A percentile compares a stretch with the other conserved stretches of the same genome.
phyloP scores from a whole-genome alignment of 2,113 vertebrate species.

The Caranx melampygus region DNA sequence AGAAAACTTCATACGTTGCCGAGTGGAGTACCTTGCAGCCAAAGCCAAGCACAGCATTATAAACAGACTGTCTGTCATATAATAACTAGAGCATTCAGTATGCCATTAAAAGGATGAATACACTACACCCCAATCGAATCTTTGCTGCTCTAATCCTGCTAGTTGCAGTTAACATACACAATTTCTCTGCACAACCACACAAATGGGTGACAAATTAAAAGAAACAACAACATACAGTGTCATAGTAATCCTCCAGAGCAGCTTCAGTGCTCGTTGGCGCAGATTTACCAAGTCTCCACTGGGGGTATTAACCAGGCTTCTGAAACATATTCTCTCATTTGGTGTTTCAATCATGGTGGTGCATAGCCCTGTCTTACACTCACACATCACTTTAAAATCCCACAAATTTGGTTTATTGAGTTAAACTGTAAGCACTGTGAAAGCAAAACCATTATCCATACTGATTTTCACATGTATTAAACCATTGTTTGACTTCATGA shows the following conservation, averaged over 20 bases:
- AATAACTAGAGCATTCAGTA: background rate
- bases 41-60: slow-evolving; percentile 13
- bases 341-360: background rate
- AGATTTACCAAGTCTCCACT: background rate
- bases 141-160: background rate
- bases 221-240: background rate
- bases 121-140: background rate
- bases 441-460: background rate
- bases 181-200: background rate
- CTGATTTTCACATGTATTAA: background rate
- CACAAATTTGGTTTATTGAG: background rate
- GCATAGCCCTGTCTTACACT: no score
- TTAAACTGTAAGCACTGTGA: background rate
- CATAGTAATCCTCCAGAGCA: background rate
- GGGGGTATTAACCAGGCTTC: background rate
- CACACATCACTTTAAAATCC: background rate
- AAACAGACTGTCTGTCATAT: background rate
- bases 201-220: background rate
- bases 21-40: slow-evolving; percentile 33
- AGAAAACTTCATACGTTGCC: slow-evolving; percentile 62
- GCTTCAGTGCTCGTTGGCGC: background rate
- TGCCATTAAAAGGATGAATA: background rate
- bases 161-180: background rate
- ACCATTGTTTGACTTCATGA: background rate
- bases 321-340: background rate